Evolutionary conservation across 1,140 invertebrate species (phyloP), one percentile per base, ranked within the genome.

Genomic region (Drusus annulatus): DNA sequence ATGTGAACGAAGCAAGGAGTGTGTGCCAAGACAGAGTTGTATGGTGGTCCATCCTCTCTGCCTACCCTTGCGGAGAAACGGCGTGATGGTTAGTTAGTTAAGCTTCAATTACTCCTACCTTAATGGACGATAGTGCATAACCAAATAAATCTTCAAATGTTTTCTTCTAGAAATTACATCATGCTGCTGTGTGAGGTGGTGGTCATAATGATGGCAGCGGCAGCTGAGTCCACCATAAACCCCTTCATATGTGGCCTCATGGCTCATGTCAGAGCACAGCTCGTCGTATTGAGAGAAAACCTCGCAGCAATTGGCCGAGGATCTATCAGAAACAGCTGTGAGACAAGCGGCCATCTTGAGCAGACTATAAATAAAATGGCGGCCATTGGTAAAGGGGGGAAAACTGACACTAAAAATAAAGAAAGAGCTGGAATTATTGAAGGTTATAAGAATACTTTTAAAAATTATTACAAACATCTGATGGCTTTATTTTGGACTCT

Each of bases 171-270:
- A 7, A 16, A 63, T 28, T 28, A 16, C 16, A 4, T 63, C 2
- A 25, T 7, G 21, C 25, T 63, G 62, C 7, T 25, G 13, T 3
- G 3, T 8, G 62, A 63, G 25, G 23, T 15, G 7, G 23, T 25
- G 21, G 21, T 82, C 0, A 23, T 82, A 1, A 25, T n/a, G 2
- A 16, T n/a, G 5, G 21, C 45, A 0, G 81, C 36, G 2, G 36
- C 76, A 23, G 74, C 52, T 0, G 74, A 80, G 56, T 78, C 81
- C 0, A 50, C 68, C 16, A 82, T 80, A 51, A 80, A 82, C 50
- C 80, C 81, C 7, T 78, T 76, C 19, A 82, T 82, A 52, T 82
- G 81, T 23, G 78, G 63, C 16, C 63, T 82, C 19, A 77, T 82
- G 31, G 76, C 76, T 6, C 81, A 82, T 17, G 78, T 68, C 4